phyloP scores from a whole-genome alignment of 1,140 invertebrate species.

The Zaprionus ornatus region DNA sequence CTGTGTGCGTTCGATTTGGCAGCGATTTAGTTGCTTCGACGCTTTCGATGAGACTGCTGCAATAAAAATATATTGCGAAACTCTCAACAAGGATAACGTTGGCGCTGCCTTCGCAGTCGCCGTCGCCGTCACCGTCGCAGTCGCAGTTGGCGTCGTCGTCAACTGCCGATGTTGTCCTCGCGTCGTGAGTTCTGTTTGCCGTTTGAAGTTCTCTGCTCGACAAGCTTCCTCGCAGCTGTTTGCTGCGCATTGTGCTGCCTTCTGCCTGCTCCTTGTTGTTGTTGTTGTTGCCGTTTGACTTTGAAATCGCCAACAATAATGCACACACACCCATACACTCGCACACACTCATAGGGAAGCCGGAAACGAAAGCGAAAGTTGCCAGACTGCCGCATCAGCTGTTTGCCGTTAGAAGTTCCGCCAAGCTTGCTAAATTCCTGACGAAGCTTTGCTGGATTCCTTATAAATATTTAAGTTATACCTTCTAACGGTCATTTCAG shows the following conservation, averaged over 20 bases:
- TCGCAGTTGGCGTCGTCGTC: slow-evolving; percentile 23
- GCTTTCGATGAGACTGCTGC: slow-evolving; percentile 76
- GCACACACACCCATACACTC: slow-evolving; percentile 43
- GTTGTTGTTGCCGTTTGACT: slow-evolving; percentile 70
- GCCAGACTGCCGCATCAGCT: slow-evolving; percentile 55
- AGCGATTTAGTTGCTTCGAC: slow-evolving; percentile 70
- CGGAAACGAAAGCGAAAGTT: slow-evolving; percentile 72
- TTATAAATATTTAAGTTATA: neutral
- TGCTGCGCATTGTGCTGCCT: slow-evolving; percentile 60
- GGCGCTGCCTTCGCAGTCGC: slow-evolving; percentile 43
- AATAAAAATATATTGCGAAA: slow-evolving; percentile 81
- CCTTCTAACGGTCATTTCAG: neutral
- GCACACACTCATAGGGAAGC: slow-evolving; percentile 33
- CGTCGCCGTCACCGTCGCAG: slow-evolving; percentile 39
- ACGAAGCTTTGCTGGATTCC: neutral
- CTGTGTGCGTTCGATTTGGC: slow-evolving; percentile 23
- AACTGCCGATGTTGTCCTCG: slow-evolving; percentile 48
- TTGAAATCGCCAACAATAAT: slow-evolving; percentile 78
- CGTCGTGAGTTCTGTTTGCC: slow-evolving; percentile 47
- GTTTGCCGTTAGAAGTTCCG: slow-evolving; percentile 14
- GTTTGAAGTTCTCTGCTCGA: slow-evolving; percentile 65
- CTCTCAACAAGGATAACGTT: slow-evolving; percentile 80
- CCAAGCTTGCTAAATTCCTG: neutral
- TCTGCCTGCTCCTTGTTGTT: slow-evolving; percentile 54
- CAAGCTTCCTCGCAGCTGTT: slow-evolving; percentile 59